Evolutionary conservation across 2,888 invertebrate genomes (phyloP), one percentile per base, ranked within the genome.

Genomic region (Ichneumon xanthorius): DNA sequence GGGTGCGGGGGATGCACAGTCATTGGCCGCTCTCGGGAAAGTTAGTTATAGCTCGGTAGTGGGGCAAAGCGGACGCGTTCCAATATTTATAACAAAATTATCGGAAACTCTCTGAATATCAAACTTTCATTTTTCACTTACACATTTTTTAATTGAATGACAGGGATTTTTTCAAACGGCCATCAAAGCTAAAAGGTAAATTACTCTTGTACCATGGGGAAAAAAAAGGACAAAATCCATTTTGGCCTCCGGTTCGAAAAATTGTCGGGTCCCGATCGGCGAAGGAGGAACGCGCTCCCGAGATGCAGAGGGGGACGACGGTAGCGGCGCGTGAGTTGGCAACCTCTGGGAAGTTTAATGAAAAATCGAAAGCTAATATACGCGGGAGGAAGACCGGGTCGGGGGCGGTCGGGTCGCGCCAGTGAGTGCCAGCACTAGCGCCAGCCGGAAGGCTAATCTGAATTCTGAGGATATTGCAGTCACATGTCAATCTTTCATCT

Each of bases 301-400:
- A 45, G 11, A 45, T 45, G 14, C 2, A 16, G 71, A 48, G 14
- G 48, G 33, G 14, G 65, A 26, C 53, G 71, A 26, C 63, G 71
- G 30, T 77, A 68, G 68, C 80, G 75, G 65, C 53, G 76, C 71
- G 82, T 81, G 78, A 84, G 85, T 88, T 85, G 82, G 80, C 84
- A 80, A 85, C 80, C 87, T 76, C 85, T 84, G 85, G 45, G 77
- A 84, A 80, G 84, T 88, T 87, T 88, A 88, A 88, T 89, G 88
- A 88, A 88, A 89, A 89, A 89, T 88, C 87, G 87, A 88, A 88
- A 87, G 87, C 87, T 86, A 86, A 86, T 86, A 83, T 86, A 86
- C 86, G 86, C 80, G 80, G 83, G 80, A 70, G 83, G 80, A 83
- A 79, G 78, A 71, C 82, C 50, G 53, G 14, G 76, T 50, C 65